Conservation (phyloP, 2,888 invertebrate species). For the Trachelus stipa region DNA sequence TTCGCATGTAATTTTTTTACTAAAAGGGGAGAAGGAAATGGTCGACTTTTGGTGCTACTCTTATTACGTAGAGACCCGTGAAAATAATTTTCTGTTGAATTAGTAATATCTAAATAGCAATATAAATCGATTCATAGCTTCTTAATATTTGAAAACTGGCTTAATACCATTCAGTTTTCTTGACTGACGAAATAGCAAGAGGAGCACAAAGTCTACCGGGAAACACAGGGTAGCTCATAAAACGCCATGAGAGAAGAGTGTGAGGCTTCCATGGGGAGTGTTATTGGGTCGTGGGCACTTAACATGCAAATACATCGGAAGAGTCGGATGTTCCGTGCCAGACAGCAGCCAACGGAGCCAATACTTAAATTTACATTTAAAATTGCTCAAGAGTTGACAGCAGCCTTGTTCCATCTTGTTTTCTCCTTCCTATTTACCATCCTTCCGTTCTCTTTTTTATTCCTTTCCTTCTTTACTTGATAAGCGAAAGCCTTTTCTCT, state of each 20-base stretch:
- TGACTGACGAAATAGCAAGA: background rate
- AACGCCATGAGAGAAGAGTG: background rate
- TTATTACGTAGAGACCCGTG: too few relatives aligned
- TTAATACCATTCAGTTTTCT: background rate
- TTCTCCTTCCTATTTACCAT: constrained; percentile 4
- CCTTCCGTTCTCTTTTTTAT: background rate
- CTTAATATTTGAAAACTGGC: background rate
- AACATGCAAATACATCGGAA: constrained; percentile 62
- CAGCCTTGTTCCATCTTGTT: constrained; percentile 28
- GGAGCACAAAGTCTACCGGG: background rate
- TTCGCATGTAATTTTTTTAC: too few relatives aligned
- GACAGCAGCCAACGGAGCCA: constrained; percentile 53
- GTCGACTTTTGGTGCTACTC: too few relatives aligned
- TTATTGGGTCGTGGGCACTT: constrained; percentile 66
- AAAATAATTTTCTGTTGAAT: too few relatives aligned
- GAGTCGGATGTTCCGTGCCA: constrained; percentile 44
- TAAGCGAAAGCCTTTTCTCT: constrained; percentile 6
- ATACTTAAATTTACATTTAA: constrained; percentile 66
- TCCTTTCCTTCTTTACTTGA: constrained; percentile 4
- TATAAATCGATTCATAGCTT: background rate
- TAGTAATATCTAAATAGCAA: background rate
- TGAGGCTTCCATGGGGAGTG: constrained; percentile 38
- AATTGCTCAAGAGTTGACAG: constrained; percentile 63
- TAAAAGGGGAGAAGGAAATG: too few relatives aligned
- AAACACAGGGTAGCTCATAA: background rate